Percentiles rank a stretch among this genome's conserved stretches.
Evolutionary conservation across 2,888 invertebrate genomes (phyloP).

Genomic region (Pecten maximus): DNA sequence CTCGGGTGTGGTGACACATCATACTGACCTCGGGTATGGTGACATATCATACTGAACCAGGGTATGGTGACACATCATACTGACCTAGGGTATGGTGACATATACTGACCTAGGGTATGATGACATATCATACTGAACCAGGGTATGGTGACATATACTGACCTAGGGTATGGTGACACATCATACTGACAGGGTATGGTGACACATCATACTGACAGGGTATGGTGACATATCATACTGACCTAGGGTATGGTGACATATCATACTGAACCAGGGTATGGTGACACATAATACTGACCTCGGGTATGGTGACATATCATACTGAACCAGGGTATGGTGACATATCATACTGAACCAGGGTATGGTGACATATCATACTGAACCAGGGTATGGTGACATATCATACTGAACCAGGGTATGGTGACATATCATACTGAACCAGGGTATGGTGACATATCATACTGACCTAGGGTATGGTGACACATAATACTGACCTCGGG

Average conservation of each 20-base stretch:
- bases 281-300: neutral
- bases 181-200: no score
- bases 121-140: no score
- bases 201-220: neutral
- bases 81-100: no score
- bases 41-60: no score
- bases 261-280: no score
- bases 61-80: no score
- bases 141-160: neutral
- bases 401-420: no score
- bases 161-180: neutral
- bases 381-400: neutral
- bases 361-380: neutral
- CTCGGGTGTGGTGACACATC: no score
- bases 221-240: neutral
- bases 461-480: no score
- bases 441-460: neutral
- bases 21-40: neutral
- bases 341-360: no score
- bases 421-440: neutral
- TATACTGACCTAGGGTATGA: neutral
- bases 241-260: no score
- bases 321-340: no score
- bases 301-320: neutral
- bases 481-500: neutral